These are phyloP conservation scores for Rhaphigaster nebulosa DNA, from an alignment of 2,888 invertebrate species.

Conservation along the genomic window DNA sequence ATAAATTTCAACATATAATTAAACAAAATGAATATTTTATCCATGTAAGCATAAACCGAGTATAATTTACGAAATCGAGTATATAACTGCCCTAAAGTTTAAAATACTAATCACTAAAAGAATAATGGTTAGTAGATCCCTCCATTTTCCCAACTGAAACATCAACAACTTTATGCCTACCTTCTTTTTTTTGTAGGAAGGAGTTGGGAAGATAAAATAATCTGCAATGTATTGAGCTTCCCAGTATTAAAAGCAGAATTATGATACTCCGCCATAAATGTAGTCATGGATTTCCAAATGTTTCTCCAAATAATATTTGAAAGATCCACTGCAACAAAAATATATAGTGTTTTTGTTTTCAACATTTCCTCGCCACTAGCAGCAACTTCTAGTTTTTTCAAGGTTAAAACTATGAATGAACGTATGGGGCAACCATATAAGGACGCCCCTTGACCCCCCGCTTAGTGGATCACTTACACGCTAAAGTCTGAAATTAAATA, in stretches of 20 bases:
- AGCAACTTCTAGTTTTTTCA: background rate
- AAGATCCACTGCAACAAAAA: conserved; percentile 17
- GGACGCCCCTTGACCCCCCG: background rate
- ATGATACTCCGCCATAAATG: background rate
- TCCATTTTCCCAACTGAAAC: background rate
- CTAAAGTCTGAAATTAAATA: background rate
- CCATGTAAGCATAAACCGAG: background rate
- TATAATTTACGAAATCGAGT: background rate
- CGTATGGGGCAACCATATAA: background rate
- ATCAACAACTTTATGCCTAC: conserved; percentile 17
- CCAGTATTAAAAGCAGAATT: background rate
- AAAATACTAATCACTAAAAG: conserved; percentile 1
- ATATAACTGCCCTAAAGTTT: background rate
- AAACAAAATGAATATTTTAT: background rate
- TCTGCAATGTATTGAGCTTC: conserved; percentile 2
- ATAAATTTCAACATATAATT: background rate
- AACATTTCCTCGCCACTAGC: background rate
- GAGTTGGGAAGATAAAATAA: background rate
- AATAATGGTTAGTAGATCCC: conserved; percentile 23
- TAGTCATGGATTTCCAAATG: background rate
- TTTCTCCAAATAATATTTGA: conserved; percentile 2
- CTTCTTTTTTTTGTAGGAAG: background rate
- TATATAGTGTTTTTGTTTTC: conserved; percentile 17
- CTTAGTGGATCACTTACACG: background rate
- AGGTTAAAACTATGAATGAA: background rate